phyloP scores from a whole-genome alignment of 2,113 vertebrate genomes.

The Hyla sarda region DNA sequence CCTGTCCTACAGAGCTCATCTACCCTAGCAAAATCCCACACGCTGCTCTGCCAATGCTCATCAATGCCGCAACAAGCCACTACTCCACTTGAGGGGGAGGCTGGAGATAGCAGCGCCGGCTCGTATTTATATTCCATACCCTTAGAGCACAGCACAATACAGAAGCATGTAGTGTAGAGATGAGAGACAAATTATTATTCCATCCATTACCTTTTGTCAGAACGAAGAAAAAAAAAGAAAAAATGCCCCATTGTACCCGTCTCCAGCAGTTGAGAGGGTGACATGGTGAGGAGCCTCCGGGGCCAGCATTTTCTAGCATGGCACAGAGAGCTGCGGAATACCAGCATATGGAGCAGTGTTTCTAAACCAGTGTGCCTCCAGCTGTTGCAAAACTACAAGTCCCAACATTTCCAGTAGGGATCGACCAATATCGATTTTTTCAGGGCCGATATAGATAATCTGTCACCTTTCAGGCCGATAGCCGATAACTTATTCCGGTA shows the following conservation, averaged over 20 bases:
- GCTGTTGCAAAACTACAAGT: too few species aligned
- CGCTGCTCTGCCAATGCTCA: slow-evolving; percentile 3
- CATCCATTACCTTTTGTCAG: slow-evolving; percentile 7
- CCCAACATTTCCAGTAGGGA: too few species aligned
- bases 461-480: too few species aligned
- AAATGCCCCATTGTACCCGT: not conserved
- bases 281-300: slow-evolving; percentile 48
- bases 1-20: slow-evolving; percentile 16
- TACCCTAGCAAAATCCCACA: slow-evolving; percentile 9
- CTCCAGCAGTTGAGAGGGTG: slow-evolving; percentile 25
- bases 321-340: not conserved
- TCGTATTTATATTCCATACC: not conserved
- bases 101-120: not conserved
- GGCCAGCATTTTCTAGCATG: slow-evolving; percentile 20
- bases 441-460: too few species aligned
- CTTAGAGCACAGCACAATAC: not conserved
- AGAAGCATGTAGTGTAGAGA: not conserved
- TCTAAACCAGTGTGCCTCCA: too few species aligned
- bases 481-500: too few species aligned
- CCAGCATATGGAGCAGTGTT: not conserved
- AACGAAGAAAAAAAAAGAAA: not conserved
- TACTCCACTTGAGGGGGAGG: not conserved
- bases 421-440: too few species aligned
- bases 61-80: not conserved
- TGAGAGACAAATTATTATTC: not conserved